A percentile compares a stretch with the other conserved stretches of the same genome.
Conservation (phyloP, 2,797 vertebrate species). For the Coranthus polyacanthus region DNA sequence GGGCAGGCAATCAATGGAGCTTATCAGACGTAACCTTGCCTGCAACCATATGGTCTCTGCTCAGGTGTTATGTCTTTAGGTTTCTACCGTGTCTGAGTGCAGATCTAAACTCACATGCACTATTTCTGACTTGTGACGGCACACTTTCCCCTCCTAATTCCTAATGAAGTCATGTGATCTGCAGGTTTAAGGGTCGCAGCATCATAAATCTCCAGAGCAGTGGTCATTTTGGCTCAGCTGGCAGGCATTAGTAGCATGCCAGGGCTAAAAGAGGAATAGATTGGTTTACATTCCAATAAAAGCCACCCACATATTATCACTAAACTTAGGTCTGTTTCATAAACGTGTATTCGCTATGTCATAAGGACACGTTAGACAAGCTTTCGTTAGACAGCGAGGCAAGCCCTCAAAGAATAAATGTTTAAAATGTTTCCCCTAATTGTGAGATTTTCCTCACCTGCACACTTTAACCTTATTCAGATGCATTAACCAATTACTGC, state of each 20-base stretch:
- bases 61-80: slow-evolving; percentile 44
- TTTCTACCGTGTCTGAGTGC: slow-evolving; percentile 8
- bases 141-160: slow-evolving; percentile 28
- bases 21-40: slow-evolving; percentile 60
- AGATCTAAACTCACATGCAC: not conserved
- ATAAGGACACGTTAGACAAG: slow-evolving; percentile 4
- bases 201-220: slow-evolving; percentile 51
- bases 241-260: slow-evolving; percentile 53
- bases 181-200: slow-evolving; percentile 29
- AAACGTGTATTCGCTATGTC: slow-evolving; percentile 19
- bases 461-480: slow-evolving; percentile 22
- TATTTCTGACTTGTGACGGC: slow-evolving; percentile 53
- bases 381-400: not conserved
- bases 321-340: slow-evolving; percentile 33
- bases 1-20: slow-evolving; percentile 23
- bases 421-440: slow-evolving; percentile 7
- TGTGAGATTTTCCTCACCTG: slow-evolving; percentile 7
- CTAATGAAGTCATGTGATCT: slow-evolving; percentile 43
- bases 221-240: slow-evolving; percentile 31
- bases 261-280: slow-evolving; percentile 59
- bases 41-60: slow-evolving; percentile 50
- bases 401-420: too few species aligned
- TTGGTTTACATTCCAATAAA: slow-evolving; percentile 58
- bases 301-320: slow-evolving; percentile 47
- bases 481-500: slow-evolving; percentile 33